phyloP scores from a whole-genome alignment of 2,113 vertebrate genomes.

The Hystrix cristata region DNA sequence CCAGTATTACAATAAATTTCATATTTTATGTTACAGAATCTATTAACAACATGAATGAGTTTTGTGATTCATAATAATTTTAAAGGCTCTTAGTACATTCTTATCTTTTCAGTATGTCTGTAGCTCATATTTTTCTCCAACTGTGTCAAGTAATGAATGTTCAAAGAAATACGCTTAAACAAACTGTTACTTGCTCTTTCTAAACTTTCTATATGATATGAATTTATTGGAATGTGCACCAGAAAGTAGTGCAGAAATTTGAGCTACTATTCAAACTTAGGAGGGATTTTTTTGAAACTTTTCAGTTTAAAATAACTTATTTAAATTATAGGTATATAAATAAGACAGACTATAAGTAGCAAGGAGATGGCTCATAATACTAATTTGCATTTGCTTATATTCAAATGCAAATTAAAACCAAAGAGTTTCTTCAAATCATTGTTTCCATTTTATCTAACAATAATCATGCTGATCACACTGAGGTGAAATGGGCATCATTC shows the following conservation, averaged over 20 bases:
- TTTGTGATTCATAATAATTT: conserved; percentile 18
- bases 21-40: background rate
- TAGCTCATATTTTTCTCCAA: conserved; percentile 25
- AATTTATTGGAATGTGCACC: background rate
- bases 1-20: background rate
- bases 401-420: conserved; percentile 81
- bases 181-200: conserved; percentile 10
- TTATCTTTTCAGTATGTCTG: conserved; percentile 6
- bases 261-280: conserved; percentile 13
- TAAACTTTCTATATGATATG: background rate
- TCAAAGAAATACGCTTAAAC: conserved; percentile 43
- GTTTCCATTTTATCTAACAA: conserved; percentile 80
- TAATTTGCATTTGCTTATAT: conserved; percentile 81
- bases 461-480: conserved; percentile 65
- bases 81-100: background rate
- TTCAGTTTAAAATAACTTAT: conserved; percentile 1
- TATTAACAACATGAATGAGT: background rate
- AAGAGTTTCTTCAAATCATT: conserved; percentile 75
- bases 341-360: conserved; percentile 74
- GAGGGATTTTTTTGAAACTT: background rate
- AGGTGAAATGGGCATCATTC: conserved; percentile 58
- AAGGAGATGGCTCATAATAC: conserved; percentile 70
- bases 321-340: conserved; percentile 71
- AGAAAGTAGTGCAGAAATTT: background rate
- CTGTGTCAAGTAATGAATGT: background rate